Evolutionary conservation across 1,140 invertebrate genomes (phyloP).

Genomic region (Bombus waltoni): DNA sequence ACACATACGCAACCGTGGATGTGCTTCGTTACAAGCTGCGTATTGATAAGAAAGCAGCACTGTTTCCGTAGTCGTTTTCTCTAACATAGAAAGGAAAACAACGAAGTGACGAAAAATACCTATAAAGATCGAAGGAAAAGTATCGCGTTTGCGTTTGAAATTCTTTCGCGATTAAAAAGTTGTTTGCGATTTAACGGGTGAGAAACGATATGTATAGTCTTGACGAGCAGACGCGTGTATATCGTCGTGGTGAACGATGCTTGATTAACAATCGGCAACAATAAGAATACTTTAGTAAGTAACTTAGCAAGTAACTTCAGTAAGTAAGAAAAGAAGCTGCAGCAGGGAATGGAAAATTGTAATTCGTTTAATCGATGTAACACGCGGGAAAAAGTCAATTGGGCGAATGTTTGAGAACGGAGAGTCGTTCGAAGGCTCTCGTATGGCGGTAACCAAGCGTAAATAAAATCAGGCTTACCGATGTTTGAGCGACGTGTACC

Average conservation of each 20-base stretch:
- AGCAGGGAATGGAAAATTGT: background rate
- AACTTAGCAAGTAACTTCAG: too few species aligned
- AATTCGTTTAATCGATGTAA: background rate
- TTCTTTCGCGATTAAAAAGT: too few species aligned
- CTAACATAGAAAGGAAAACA: too few species aligned
- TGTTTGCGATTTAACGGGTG: too few species aligned
- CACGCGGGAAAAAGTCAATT: background rate
- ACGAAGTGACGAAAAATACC: too few species aligned
- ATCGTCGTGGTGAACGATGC: too few species aligned
- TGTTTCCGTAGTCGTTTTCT: background rate
- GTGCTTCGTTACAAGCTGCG: background rate
- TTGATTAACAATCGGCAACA: rapidly evolving
- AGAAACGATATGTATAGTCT: too few species aligned
- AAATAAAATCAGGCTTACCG: conserved; percentile 33
- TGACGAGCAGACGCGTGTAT: too few species aligned
- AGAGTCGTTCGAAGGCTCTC: background rate
- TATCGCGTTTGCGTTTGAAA: too few species aligned
- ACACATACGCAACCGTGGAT: background rate
- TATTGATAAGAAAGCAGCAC: background rate
- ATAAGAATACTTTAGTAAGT: background rate
- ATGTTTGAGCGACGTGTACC: conserved; percentile 52
- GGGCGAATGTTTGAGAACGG: background rate
- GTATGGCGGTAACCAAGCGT: conserved; percentile 9
- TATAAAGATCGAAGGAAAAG: too few species aligned
- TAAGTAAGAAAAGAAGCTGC: background rate